Evolutionary conservation across 2,797 vertebrate genomes (phyloP).

Genomic region (Orestias chungarensis): DNA sequence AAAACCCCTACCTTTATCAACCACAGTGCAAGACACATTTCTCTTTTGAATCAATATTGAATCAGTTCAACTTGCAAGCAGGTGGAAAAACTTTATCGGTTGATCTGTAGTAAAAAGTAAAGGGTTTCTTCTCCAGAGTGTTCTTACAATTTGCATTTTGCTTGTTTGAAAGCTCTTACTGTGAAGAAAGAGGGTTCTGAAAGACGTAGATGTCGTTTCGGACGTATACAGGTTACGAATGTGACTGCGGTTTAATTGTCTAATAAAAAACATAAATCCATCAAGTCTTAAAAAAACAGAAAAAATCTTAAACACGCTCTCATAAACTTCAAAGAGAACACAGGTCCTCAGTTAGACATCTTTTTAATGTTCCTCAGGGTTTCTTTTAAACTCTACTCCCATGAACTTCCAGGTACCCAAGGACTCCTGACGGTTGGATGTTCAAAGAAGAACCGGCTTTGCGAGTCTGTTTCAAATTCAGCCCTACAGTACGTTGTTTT

Average conservation of each 20-base stretch:
- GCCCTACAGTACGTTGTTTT: conserved; percentile 28
- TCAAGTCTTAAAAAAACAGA: conserved; percentile 16
- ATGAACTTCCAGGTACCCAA: conserved; percentile 39
- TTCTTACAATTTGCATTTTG: background rate
- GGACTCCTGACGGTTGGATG: conserved; percentile 26
- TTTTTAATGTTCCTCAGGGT: conserved; percentile 20
- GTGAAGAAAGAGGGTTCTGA: background rate
- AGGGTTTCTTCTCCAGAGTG: background rate
- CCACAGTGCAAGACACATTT: background rate
- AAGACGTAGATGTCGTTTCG: conserved; percentile 18
- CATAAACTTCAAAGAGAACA: conserved; percentile 36
- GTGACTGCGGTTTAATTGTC: conserved; percentile 2
- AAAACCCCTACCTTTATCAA: background rate
- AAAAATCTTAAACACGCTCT: conserved; percentile 18
- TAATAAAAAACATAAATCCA: conserved; percentile 42
- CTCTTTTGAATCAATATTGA: background rate
- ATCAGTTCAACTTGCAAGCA: background rate
- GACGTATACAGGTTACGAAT: background rate
- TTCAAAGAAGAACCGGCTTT: conserved; percentile 54
- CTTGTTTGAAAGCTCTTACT: background rate
- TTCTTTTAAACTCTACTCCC: conserved; percentile 31
- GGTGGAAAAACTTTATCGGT: background rate
- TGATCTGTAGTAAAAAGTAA: background rate
- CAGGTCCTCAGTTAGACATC: background rate
- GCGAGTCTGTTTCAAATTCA: conserved; percentile 49